Percentiles rank a stretch among this genome's conserved stretches.
These are phyloP conservation scores for Octodon degus DNA, from an alignment of 2,113 vertebrate genomes.

Conservation along the genomic window DNA sequence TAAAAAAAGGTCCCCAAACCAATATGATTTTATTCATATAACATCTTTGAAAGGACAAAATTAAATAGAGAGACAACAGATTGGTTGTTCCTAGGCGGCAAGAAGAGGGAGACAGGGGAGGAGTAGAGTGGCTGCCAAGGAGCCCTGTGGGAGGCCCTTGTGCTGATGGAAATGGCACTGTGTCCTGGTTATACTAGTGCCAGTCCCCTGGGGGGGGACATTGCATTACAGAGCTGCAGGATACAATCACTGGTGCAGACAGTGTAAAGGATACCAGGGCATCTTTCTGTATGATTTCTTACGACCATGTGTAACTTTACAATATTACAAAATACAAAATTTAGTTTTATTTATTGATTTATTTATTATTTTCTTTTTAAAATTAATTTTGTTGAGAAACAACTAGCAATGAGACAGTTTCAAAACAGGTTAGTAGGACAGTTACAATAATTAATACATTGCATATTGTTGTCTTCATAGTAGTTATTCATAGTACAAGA, in stretches of 20 bases:
- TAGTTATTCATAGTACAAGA: too few relatives aligned
- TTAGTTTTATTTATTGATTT: not conserved
- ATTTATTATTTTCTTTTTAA: too few relatives aligned
- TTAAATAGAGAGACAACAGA: not conserved
- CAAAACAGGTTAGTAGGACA: too few relatives aligned
- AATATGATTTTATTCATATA: not conserved
- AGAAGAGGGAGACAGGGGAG: not conserved
- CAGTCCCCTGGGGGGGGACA: not conserved
- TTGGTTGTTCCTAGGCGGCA: not conserved
- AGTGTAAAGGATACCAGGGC: not conserved
- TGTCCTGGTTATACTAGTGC: too few relatives aligned
- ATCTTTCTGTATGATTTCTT: not conserved
- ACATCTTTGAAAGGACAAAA: not conserved
- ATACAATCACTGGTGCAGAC: not conserved
- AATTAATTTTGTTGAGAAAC: too few relatives aligned
- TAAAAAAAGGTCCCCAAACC: not conserved
- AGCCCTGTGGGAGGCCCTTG: rapidly evolving
- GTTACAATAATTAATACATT: too few relatives aligned
- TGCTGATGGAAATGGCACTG: not conserved
- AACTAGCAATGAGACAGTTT: too few relatives aligned
- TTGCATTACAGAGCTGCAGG: not conserved
- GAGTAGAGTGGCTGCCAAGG: too few relatives aligned
- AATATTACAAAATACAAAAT: not conserved
- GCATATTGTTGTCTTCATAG: too few relatives aligned
- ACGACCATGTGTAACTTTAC: not conserved